These are phyloP conservation scores for Cygnus atratus DNA, from an alignment of 2,113 vertebrate genomes.

Conservation along the genomic window DNA sequence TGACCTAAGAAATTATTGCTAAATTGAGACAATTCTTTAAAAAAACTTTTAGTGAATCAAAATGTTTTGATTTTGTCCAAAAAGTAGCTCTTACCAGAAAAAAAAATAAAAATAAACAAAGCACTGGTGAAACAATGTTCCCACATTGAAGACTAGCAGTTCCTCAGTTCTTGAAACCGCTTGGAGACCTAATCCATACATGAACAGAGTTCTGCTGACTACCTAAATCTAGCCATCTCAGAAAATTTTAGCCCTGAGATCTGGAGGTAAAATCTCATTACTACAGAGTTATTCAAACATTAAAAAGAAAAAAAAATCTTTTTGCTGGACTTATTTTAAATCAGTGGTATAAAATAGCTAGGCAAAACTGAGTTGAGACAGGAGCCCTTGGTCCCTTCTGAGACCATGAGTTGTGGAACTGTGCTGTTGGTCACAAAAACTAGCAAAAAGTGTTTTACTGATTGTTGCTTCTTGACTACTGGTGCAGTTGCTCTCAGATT, in stretches of 20 bases:
- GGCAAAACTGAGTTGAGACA: not conserved
- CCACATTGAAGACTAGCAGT: not conserved
- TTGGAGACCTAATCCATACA: not conserved
- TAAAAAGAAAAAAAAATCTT: not conserved
- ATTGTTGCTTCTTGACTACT: not conserved
- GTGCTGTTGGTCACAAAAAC: not conserved
- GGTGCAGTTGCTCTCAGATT: not conserved
- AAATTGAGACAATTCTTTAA: not conserved
- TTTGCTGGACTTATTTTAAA: not conserved
- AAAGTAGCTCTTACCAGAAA: not conserved
- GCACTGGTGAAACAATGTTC: not conserved
- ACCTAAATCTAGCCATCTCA: not conserved
- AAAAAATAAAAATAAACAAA: not conserved
- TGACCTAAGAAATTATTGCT: not conserved
- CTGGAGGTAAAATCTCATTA: not conserved
- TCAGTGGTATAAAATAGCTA: not conserved
- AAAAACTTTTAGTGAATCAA: not conserved
- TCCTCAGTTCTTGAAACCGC: not conserved
- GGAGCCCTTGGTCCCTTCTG: not conserved
- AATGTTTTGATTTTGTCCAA: not conserved
- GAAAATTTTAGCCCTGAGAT: not conserved
- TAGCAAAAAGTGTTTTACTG: not conserved
- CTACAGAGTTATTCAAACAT: not conserved
- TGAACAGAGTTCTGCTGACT: not conserved
- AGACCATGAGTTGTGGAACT: not conserved